Base-by-base conservation (phyloP, 2,797 vertebrate genomes). In the Spea hammondii region DNA sequence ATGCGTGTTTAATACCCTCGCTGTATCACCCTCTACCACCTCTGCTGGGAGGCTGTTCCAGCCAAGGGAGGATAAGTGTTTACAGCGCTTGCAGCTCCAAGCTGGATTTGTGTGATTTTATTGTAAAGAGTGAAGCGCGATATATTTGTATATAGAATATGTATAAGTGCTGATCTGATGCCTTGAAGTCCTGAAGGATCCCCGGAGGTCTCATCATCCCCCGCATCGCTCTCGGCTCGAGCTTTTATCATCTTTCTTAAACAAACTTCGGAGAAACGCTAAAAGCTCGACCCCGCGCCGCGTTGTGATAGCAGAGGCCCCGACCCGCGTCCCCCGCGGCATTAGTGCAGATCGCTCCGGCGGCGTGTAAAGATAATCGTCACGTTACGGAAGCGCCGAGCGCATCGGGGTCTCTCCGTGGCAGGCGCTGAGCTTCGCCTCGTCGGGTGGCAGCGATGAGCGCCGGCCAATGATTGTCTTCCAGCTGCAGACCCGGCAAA, bases 391-490 rank as follows among this genome's bases (percentile, higher is more conserved):
- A 44, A 57, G 65, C 45, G 54, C 9, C 60, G 55, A 74, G 60
- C 6, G 10, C 46, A 51, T 11, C 32, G 9, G 6, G 2, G 68
- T 10, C 8, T 62, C 46, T 69, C 65, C 54, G 46, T 65, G 70
- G 13, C 55, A 69, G 64, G 64, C 32, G 69, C n/a, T 32, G 65
- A 79, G 78, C 72, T 74, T 79, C 74, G 48, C 71, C 72, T 45
- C 62, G 70, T 78, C 70, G 72, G 53, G 66, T 72, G 72, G 48
- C 50, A 79, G 53, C 64, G 64, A 74, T 51, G 62, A 11, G 65
- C 62, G 17, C 45, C 7, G 13, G 62, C 67, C 14, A 8, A 59
- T 9, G n/a, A 60, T 64, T 48, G n/a, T 64, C 62, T 51, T 13
- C 44, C 54, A 51, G 64, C 49, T 45, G 64, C 32, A 51, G 47